Evolutionary conservation across 37 sponge, comb jelly and placozoan species (phyloP).

Genomic region (Dysidea cf. avara): DNA sequence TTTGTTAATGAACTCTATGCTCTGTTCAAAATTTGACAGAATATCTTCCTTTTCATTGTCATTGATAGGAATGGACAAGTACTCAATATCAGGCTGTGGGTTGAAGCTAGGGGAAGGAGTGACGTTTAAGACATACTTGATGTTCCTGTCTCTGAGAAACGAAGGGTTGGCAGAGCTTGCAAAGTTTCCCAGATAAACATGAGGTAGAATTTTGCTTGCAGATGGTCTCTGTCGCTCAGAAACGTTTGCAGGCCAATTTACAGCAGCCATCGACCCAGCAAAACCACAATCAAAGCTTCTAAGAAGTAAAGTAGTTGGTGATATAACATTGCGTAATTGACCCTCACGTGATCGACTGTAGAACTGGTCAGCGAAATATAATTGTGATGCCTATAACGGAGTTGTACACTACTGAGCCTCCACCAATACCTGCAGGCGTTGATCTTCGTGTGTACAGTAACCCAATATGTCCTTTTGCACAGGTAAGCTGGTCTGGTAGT

Average conservation of each 20-base stretch:
- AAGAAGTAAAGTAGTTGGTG: too few relatives aligned
- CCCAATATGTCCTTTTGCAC: conserved; percentile 80
- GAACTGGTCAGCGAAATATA: too few relatives aligned
- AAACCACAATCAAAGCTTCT: too few relatives aligned
- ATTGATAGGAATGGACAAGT: conserved; percentile 30
- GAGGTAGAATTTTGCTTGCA: conserved; percentile 49
- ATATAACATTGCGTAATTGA: too few relatives aligned
- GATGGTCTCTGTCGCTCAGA: too few relatives aligned
- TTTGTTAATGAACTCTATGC: conserved; percentile 58
- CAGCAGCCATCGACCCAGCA: too few relatives aligned
- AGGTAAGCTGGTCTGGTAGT: conserved; percentile 28
- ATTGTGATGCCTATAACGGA: too few relatives aligned
- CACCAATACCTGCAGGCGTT: conserved; percentile 24
- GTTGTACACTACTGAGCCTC: conserved; percentile 25
- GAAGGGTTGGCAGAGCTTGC: conserved; percentile 31
- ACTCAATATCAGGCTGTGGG: conserved; percentile 22
- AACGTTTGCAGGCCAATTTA: too few relatives aligned
- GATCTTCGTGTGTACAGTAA: conserved; percentile 72
- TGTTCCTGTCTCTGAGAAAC: conserved; percentile 40
- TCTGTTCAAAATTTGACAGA: conserved; percentile 11
- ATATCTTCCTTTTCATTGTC: conserved; percentile 63
- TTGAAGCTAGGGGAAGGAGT: conserved; percentile 6
- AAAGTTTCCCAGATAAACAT: conserved; percentile 50
- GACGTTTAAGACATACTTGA: conserved; percentile 40
- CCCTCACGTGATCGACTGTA: too few relatives aligned